Base-by-base conservation (phyloP, 1,140 invertebrate genomes). In the Maconellicoccus hirsutus region DNA sequence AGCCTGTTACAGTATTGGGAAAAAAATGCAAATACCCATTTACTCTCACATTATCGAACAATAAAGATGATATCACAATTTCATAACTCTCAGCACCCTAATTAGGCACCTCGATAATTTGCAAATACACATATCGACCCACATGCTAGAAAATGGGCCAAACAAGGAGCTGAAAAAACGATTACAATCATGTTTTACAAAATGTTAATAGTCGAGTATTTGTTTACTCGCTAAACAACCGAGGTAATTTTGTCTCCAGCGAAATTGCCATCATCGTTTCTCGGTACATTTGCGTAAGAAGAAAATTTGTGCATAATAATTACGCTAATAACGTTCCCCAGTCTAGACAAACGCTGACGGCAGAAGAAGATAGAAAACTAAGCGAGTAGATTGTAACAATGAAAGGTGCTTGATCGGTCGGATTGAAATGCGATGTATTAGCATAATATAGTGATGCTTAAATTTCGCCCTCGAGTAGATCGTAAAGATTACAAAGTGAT, bases 371-470 rank as follows among this genome's bases (percentile, higher is more conserved):
- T 33, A 33, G 4, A 52, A 16, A 3, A 52, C 16, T 16, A 52
- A 4, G 6, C 33, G 59, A 12, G 61, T 66, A 16, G 22, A 14
- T 66, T 22, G 22, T 25, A 23, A 66, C 61, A 66, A 66, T 66
- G 61, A 66, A 66, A 66, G 61, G 61, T 66, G 61, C 25, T 66
- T 66, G 61, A 66, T 66, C 25, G 22, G 21, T 59, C 16, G 52
- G 16, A 59, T 16, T 8, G 25, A 66, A 25, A 66, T 23, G 4
- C 61, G 19, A 3, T n/a, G n/a, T 14, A 66, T 66, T 66, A 66
- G 19, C 61, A 66, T 66, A 66, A 16, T 12, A 22, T 22, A 66
- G 61, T 66, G 61, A 66, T 66, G 4, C 61, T 66, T 66, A 66
- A 66, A 66, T 25, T 66, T 66, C n/a, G 29, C 29, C 3, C 12